Conservation (phyloP, 2,888 invertebrate species). For the Lithophane semibrunnea region DNA sequence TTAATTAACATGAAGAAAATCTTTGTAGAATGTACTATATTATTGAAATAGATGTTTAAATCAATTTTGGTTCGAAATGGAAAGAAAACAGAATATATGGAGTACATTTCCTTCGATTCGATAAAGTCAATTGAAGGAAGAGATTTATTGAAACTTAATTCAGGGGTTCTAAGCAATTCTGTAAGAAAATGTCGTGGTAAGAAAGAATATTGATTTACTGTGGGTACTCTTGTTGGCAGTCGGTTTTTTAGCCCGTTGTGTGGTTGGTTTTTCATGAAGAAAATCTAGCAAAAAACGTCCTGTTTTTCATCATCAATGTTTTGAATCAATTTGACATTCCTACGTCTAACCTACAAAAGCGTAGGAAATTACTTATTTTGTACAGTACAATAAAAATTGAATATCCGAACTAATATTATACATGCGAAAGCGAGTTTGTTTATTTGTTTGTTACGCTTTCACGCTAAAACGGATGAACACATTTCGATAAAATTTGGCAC, state of each 20-base stretch:
- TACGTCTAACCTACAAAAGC: background rate
- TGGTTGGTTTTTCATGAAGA: background rate
- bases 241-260: conserved; percentile 18
- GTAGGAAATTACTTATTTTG: conserved; percentile 3
- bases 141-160: conserved; percentile 62
- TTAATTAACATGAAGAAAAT: conserved; percentile 53
- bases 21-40: conserved; percentile 31
- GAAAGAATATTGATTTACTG: conserved; percentile 54
- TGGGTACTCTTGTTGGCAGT: conserved; percentile 9
- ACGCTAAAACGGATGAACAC: no score
- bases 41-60: conserved; percentile 28
- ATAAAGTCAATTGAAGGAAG: conserved; percentile 59
- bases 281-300: background rate
- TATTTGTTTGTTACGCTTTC: no score
- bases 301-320: no score
- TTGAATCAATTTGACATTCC: background rate
- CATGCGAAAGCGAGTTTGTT: no score
- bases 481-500: no score
- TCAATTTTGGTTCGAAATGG: conserved; percentile 39
- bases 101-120: conserved; percentile 22
- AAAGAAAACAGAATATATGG: conserved; percentile 41
- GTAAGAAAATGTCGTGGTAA: conserved; percentile 39
- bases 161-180: conserved; percentile 37
- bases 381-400: background rate
- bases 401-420: no score